Conservation (phyloP, 2,797 vertebrate genomes). For the Cygnus olor region DNA sequence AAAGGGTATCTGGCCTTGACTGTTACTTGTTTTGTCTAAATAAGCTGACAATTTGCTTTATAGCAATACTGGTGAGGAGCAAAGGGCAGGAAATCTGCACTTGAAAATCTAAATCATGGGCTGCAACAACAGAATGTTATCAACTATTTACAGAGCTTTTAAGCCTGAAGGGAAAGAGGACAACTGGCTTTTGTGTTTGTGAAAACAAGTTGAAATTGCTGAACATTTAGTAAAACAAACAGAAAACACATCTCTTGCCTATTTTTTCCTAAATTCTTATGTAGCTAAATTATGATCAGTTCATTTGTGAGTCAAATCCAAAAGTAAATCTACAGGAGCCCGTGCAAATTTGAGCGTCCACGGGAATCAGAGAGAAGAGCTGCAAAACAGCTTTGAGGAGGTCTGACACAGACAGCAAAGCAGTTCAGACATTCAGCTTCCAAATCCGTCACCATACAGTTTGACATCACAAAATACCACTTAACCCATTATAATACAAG, state of each 20-base stretch:
- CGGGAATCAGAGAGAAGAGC: neutral
- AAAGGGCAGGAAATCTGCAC: slow-evolving; percentile 29
- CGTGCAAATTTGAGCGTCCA: neutral
- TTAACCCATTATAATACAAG: neutral
- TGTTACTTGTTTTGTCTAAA: neutral
- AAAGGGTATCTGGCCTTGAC: slow-evolving; percentile 37
- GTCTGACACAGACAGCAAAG: neutral
- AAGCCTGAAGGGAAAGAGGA: neutral
- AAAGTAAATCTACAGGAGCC: neutral
- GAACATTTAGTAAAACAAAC: neutral
- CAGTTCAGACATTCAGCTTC: neutral
- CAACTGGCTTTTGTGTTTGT: neutral
- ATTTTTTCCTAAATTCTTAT: neutral
- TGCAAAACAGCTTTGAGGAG: neutral
- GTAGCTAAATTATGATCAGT: neutral
- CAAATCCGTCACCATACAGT: neutral
- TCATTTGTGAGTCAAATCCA: neutral
- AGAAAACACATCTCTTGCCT: neutral
- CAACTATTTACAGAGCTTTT: slow-evolving; percentile 5
- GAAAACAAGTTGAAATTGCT: neutral
- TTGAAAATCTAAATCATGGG: slow-evolving; percentile 28
- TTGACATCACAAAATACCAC: neutral
- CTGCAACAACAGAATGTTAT: neutral
- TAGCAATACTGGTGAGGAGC: neutral
- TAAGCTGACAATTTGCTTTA: slow-evolving; percentile 1